Percentiles rank a stretch among this genome's conserved stretches.
Evolutionary conservation across 2,113 vertebrate species (phyloP).

Genomic region (Lucifuga dentata): DNA sequence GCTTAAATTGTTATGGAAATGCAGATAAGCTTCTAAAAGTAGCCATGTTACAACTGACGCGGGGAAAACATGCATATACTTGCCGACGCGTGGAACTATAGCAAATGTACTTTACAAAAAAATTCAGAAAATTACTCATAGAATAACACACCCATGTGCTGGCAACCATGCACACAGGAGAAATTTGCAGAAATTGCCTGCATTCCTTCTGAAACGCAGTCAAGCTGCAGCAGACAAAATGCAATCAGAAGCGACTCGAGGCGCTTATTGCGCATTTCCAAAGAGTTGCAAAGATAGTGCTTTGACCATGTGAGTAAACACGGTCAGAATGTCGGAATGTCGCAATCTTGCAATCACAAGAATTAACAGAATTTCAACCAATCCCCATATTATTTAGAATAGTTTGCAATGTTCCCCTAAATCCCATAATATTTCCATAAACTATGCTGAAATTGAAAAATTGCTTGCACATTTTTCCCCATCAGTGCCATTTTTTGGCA

Average conservation of each 20-base stretch:
- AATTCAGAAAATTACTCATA: conserved; percentile 62
- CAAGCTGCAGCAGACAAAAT: conserved; percentile 4
- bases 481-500: too few relatives aligned
- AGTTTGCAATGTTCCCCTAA: too few relatives aligned
- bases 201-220: conserved; percentile 17
- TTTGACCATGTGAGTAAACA: background rate
- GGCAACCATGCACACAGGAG: conserved; percentile 34
- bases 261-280: conserved; percentile 10
- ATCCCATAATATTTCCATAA: too few relatives aligned
- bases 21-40: conserved; percentile 23
- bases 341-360: too few relatives aligned
- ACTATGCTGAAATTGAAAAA: too few relatives aligned
- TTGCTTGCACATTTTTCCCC: too few relatives aligned
- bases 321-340: too few relatives aligned
- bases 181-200: conserved; percentile 11
- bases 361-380: too few relatives aligned
- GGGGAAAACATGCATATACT: conserved; percentile 67
- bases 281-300: background rate
- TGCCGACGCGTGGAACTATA: conserved; percentile 57
- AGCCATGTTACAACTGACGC: conserved; percentile 30
- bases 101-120: conserved; percentile 51
- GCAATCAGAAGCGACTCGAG: background rate
- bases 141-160: conserved; percentile 54
- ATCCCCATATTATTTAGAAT: too few relatives aligned
- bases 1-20: conserved; percentile 20